A percentile compares a stretch with the other conserved stretches of the same genome.
phyloP scores from a whole-genome alignment of 2,888 invertebrate species.

The Amblyjoppa fuscipennis region DNA sequence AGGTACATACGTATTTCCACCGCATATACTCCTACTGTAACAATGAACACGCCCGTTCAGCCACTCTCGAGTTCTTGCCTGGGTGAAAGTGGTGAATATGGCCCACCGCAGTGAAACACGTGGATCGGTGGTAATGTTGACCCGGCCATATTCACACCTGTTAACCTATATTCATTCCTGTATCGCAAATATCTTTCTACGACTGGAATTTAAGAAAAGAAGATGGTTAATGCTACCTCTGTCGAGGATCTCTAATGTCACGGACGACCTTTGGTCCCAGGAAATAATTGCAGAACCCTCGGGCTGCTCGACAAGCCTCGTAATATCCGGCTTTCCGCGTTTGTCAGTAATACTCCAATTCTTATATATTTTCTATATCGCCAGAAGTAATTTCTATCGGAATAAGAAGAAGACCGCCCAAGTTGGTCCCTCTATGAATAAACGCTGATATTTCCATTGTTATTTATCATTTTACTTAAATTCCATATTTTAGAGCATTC shows the following conservation, averaged over 20 bases:
- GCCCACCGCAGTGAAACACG: not conserved
- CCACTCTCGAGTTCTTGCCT: conserved; percentile 11
- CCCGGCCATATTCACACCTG: not conserved
- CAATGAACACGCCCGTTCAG: conserved; percentile 26
- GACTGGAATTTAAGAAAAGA: conserved; percentile 10
- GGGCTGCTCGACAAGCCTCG: conserved; percentile 49
- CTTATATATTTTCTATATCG: conserved; percentile 5
- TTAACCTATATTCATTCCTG: conserved; percentile 11
- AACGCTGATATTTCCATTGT: no score
- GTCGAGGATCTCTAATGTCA: conserved; percentile 46
- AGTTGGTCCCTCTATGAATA: no score
- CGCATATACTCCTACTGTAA: not conserved
- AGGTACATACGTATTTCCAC: conserved; percentile 46
- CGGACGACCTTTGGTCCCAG: conserved; percentile 26
- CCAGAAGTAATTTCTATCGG: not conserved
- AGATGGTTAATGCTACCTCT: conserved; percentile 24
- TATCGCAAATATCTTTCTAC: conserved; percentile 17
- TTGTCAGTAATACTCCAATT: conserved; percentile 17
- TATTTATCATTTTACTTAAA: no score
- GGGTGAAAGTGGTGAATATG: not conserved
- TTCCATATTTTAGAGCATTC: no score
- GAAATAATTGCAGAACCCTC: conserved; percentile 47
- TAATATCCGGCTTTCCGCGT: conserved; percentile 48
- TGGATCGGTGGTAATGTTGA: not conserved
- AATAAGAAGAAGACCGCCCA: no score